Conservation (phyloP, 2,113 vertebrate genomes). For the Lamprologus tigripictilis region DNA sequence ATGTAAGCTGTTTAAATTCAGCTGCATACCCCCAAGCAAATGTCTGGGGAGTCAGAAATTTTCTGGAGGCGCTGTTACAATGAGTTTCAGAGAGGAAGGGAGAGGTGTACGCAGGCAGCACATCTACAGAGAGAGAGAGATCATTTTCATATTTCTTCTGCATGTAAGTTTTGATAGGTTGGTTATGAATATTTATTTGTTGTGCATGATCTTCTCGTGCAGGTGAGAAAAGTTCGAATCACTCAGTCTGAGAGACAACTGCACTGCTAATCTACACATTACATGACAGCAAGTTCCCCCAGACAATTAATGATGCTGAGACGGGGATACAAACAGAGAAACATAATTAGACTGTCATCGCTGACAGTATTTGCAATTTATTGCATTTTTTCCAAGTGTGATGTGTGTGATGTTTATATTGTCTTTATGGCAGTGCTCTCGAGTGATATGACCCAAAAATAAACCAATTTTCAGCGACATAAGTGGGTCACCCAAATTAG, state of each 20-base stretch:
- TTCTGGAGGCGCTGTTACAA: neutral
- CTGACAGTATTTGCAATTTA: neutral
- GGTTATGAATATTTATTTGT: conserved; percentile 34
- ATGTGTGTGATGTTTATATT: neutral
- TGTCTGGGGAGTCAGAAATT: neutral
- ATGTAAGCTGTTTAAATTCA: neutral
- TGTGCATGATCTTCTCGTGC: neutral
- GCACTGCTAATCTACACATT: neutral
- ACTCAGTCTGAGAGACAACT: neutral
- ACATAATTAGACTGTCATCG: neutral
- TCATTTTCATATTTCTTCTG: conserved; percentile 9
- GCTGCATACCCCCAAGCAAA: neutral
- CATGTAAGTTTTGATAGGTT: neutral
- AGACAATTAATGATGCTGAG: neutral
- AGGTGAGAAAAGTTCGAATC: conserved; percentile 21
- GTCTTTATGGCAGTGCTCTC: neutral
- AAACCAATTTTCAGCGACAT: conserved; percentile 23
- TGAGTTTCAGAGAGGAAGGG: neutral
- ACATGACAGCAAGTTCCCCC: neutral
- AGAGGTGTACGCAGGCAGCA: neutral
- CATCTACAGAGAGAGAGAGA: neutral
- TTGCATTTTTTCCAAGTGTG: neutral
- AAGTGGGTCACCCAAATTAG: conserved; percentile 52
- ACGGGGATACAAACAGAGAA: neutral
- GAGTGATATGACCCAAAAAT: conserved; percentile 24